Percentiles rank a stretch among this genome's conserved stretches.
Evolutionary conservation across 2,888 invertebrate genomes (phyloP).

Genomic region (Entomobrya proxima): DNA sequence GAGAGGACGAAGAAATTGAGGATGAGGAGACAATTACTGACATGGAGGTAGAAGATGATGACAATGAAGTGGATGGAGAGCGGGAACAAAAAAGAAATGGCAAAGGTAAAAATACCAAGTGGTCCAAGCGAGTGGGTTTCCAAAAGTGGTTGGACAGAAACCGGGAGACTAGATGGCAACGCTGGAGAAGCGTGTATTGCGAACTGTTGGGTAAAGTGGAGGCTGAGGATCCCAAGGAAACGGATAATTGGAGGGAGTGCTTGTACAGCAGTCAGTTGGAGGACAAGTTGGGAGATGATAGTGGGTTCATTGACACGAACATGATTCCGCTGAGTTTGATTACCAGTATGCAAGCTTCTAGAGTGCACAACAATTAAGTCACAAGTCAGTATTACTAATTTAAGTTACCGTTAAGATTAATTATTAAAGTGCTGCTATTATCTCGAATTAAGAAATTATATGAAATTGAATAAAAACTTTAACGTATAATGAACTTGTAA

Average conservation of each 20-base stretch:
- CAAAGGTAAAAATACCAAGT: conserved; percentile 2
- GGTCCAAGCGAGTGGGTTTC: conserved; percentile 19
- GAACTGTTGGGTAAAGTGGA: conserved; percentile 32
- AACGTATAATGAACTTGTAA: too few relatives aligned
- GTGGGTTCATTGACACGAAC: conserved; percentile 59
- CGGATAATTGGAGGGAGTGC: conserved; percentile 29
- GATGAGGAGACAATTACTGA: conserved; percentile 42
- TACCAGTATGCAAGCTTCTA: conserved; percentile 48
- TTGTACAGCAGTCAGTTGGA: conserved; percentile 50
- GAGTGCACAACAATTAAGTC: conserved; percentile 53
- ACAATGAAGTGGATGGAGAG: conserved; percentile 15
- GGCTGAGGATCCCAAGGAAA: background rate
- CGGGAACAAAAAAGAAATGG: background rate
- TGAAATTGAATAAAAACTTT: too few relatives aligned
- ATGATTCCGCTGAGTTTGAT: conserved; percentile 65
- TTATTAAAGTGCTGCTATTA: too few relatives aligned
- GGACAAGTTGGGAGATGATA: conserved; percentile 42
- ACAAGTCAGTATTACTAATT: too few relatives aligned
- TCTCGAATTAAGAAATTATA: too few relatives aligned
- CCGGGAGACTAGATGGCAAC: conserved; percentile 59
- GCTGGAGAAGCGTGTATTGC: conserved; percentile 49
- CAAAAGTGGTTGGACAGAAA: conserved; percentile 28
- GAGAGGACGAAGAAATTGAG: background rate
- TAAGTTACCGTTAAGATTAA: too few relatives aligned
- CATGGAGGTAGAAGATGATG: conserved; percentile 15